These are phyloP conservation scores for Gastracanthus pulcherrimus DNA, from an alignment of 2,888 invertebrate genomes.

Conservation along the genomic window DNA sequence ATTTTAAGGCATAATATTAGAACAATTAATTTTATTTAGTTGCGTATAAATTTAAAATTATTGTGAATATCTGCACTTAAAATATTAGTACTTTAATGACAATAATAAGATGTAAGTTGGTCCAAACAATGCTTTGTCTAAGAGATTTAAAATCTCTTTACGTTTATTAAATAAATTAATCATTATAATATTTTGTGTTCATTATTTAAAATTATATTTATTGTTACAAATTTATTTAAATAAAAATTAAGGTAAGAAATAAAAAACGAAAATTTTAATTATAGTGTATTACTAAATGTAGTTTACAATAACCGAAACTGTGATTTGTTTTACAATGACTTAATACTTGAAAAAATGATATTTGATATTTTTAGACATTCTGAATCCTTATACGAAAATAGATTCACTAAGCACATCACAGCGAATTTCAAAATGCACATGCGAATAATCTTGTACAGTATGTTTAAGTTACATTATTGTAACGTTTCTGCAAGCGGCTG, in stretches of 20 bases:
- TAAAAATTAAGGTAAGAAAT: constrained; percentile 58
- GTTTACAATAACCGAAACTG: constrained; percentile 68
- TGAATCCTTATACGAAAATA: constrained; percentile 68
- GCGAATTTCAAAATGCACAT: constrained; percentile 71
- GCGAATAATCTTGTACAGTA: constrained; percentile 61
- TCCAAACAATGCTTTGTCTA: constrained; percentile 33
- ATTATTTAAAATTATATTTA: constrained; percentile 32
- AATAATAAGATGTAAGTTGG: constrained; percentile 41
- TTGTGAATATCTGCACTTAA: constrained; percentile 1
- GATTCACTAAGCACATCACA: constrained; percentile 71
- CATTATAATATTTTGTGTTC: constrained; percentile 19
- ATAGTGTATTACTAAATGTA: constrained; percentile 67
- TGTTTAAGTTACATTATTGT: constrained; percentile 61
- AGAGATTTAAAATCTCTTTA: constrained; percentile 34
- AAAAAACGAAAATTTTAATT: constrained; percentile 61
- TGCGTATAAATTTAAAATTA: constrained; percentile 12
- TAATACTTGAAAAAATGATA: constrained; percentile 58
- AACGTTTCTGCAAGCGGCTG: constrained; percentile 37
- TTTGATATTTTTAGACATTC: constrained; percentile 62
- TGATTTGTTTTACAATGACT: constrained; percentile 61
- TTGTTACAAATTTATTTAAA: constrained; percentile 17
- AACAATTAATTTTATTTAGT: constrained; percentile 16
- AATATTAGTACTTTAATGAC: constrained; percentile 42
- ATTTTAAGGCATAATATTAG: constrained; percentile 21
- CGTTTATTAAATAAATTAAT: constrained; percentile 48